Percentiles rank a stretch among this genome's conserved stretches.
These are phyloP conservation scores for Chaetoderma sp. DNA, from an alignment of 2,888 invertebrate species.

Conservation along the genomic window DNA sequence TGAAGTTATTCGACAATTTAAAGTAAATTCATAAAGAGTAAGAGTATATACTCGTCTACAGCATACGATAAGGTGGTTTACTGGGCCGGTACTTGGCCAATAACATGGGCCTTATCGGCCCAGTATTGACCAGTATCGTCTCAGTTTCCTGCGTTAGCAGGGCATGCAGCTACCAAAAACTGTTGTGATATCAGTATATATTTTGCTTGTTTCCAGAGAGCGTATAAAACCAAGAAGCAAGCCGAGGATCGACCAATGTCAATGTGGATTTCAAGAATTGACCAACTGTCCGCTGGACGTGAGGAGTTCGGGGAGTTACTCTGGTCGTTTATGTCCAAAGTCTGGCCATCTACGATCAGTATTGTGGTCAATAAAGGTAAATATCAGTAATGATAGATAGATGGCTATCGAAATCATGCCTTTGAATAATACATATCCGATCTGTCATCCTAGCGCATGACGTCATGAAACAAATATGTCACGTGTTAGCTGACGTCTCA, in stretches of 20 bases:
- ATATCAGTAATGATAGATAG: too few relatives aligned
- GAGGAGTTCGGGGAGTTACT: conserved; percentile 43
- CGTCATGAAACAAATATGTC: too few relatives aligned
- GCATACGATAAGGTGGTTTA: background rate
- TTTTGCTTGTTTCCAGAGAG: conserved; percentile 39
- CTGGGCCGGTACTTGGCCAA: background rate
- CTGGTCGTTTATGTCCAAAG: conserved; percentile 49
- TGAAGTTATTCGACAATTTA: too few relatives aligned
- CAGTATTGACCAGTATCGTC: too few relatives aligned
- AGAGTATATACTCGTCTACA: background rate
- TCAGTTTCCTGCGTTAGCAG: too few relatives aligned
- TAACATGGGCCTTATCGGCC: background rate
- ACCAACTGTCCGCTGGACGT: conserved; percentile 42
- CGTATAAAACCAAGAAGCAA: conserved; percentile 46
- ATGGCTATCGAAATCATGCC: too few relatives aligned
- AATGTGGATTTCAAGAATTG: conserved; percentile 47
- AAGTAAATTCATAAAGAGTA: too few relatives aligned
- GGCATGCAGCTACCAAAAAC: too few relatives aligned
- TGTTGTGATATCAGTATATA: too few relatives aligned
- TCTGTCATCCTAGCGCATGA: too few relatives aligned
- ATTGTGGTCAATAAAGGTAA: conserved; percentile 47
- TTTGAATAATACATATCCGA: too few relatives aligned
- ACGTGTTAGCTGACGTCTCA: too few relatives aligned
- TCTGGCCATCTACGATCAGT: conserved; percentile 51
- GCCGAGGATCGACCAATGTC: conserved; percentile 54